Evolutionary conservation across 2,113 vertebrate genomes (phyloP), one percentile per base, ranked within the genome.

Genomic region (Noturus placidus): DNA sequence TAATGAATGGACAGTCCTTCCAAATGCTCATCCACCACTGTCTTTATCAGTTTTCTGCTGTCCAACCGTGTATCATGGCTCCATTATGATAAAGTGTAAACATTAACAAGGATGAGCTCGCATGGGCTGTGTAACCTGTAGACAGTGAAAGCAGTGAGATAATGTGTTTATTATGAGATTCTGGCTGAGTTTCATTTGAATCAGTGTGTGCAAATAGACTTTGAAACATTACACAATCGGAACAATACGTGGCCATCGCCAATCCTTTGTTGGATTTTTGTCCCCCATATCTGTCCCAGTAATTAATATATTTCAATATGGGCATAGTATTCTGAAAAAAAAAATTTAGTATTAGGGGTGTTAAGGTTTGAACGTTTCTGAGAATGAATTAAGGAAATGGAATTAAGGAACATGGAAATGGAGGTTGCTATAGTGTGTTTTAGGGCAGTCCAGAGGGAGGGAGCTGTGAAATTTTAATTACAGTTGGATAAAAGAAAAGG

Each of bases 21-120:
- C 46, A 30, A 80, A 33, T 33, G 19, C 42, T 67, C 46, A 5
- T 69, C 22, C 14, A 2, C 42, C 25, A 13, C 78, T 57, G 4
- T 63, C 81, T 77, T 63, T 84, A 35, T 61, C 7, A 46, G 63
- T 74, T 85, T 80, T 19, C 57, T 38, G 19, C 56, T 42, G 74
- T 85, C 61, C 52, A 11, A 86, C 77, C 25, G 25, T 61, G 84
- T 91, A 33, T 86, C 91, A 67, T 86, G 72, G 63, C 46, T 86
- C 80, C 14, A 57, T 52, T 38, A 72, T 74, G 80, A 89, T 91
- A 84, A 84, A 19, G 9, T 72, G 89, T 89, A 87, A 88, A 81
- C 50, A 88, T 89, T 83, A 78, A 89, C 76, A 50, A 33, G 38
- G 81, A 81, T 81, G 84, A 88, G 72, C 61, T 83, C 54, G 25